These are phyloP conservation scores for Halcyon malimbica DNA, from an alignment of 2,113 vertebrate species.

Conservation along the genomic window DNA sequence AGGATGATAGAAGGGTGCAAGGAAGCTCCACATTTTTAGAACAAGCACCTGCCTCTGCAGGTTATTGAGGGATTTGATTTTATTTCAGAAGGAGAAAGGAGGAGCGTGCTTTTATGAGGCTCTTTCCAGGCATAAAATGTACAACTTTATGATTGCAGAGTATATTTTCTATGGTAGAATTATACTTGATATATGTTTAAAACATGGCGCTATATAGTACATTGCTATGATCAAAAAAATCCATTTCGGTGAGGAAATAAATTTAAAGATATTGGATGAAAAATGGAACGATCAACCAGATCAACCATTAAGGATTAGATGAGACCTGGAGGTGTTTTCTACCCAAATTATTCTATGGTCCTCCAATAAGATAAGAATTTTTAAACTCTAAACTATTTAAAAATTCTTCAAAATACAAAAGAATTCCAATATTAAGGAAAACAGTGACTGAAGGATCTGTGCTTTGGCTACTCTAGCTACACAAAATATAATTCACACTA, in stretches of 20 bases:
- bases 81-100: neutral
- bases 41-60: neutral
- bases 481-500: neutral
- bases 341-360: neutral
- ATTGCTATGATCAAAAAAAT: neutral
- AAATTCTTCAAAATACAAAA: neutral
- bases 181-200: neutral
- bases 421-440: neutral
- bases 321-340: neutral
- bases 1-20: neutral
- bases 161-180: neutral
- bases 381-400: neutral
- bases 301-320: fast-evolving
- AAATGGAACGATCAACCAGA: neutral
- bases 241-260: neutral
- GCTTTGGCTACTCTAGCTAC: neutral
- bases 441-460: neutral
- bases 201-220: neutral
- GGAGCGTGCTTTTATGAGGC: neutral
- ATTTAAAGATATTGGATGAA: neutral
- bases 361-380: neutral
- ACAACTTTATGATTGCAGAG: neutral
- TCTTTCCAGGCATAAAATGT: neutral
- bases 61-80: neutral
- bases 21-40: neutral